phyloP scores from a whole-genome alignment of 2,797 vertebrate species.

The Hafferia zeledoni region DNA sequence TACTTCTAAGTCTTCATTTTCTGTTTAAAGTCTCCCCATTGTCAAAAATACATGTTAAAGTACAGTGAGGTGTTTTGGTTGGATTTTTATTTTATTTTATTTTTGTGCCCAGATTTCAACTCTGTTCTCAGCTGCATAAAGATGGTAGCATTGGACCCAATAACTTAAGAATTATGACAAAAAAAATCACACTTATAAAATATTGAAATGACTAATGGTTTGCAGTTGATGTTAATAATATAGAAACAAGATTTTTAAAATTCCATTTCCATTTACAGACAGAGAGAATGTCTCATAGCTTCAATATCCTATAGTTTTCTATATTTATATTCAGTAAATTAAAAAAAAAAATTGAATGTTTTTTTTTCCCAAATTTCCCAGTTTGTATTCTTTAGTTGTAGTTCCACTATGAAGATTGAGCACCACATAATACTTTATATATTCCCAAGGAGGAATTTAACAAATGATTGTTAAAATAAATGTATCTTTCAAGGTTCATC shows the following conservation, averaged over 20 bases:
- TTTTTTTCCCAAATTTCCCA: neutral
- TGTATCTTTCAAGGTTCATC: neutral
- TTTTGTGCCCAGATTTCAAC: neutral
- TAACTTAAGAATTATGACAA: neutral
- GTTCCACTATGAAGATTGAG: neutral
- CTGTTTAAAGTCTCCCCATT: neutral
- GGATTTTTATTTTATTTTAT: neutral
- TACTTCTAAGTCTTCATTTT: neutral
- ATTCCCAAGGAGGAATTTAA: neutral
- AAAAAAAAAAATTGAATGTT: neutral
- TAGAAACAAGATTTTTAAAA: neutral
- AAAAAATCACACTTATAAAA: neutral
- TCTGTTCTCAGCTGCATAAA: neutral
- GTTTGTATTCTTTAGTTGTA: neutral
- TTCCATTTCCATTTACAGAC: neutral
- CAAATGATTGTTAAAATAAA: neutral
- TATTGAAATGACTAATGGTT: neutral
- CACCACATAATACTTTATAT: neutral
- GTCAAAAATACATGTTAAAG: neutral
- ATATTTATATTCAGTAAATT: neutral
- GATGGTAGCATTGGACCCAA: neutral
- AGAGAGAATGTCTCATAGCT: neutral
- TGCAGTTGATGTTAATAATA: neutral
- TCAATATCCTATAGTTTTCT: neutral
- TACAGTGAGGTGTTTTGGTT: rapidly evolving